phyloP scores from a whole-genome alignment of 2,797 vertebrate species.

The Coracias cyanogaster region DNA sequence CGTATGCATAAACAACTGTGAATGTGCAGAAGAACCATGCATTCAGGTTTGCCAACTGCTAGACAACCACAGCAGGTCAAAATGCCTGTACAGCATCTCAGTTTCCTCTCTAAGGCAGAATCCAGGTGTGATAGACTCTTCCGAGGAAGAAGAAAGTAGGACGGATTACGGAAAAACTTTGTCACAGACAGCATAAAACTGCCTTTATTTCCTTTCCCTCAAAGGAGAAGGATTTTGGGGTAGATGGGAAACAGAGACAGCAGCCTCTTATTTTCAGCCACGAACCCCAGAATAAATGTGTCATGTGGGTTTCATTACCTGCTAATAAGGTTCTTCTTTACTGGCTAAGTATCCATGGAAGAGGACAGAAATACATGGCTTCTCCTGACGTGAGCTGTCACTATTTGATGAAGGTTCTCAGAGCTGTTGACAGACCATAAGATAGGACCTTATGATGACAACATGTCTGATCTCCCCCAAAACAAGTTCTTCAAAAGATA shows the following conservation, averaged over 20 bases:
- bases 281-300: not conserved
- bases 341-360: not conserved
- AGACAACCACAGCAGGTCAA: not conserved
- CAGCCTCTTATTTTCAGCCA: not conserved
- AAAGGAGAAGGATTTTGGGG: not conserved
- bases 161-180: not conserved
- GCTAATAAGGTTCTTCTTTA: not conserved
- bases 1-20: not conserved
- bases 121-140: not conserved
- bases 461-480: not conserved
- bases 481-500: not conserved
- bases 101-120: not conserved
- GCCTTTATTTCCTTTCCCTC: not conserved
- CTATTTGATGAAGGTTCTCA: not conserved
- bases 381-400: not conserved
- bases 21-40: not conserved
- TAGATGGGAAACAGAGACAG: not conserved
- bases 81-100: not conserved
- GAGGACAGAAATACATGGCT: not conserved
- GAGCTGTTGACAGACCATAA: not conserved
- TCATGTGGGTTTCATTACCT: not conserved
- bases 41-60: not conserved
- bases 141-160: not conserved
- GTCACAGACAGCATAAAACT: not conserved
- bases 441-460: not conserved